phyloP scores from a whole-genome alignment of 2,888 invertebrate species.

The Sinotaia quadrata region DNA sequence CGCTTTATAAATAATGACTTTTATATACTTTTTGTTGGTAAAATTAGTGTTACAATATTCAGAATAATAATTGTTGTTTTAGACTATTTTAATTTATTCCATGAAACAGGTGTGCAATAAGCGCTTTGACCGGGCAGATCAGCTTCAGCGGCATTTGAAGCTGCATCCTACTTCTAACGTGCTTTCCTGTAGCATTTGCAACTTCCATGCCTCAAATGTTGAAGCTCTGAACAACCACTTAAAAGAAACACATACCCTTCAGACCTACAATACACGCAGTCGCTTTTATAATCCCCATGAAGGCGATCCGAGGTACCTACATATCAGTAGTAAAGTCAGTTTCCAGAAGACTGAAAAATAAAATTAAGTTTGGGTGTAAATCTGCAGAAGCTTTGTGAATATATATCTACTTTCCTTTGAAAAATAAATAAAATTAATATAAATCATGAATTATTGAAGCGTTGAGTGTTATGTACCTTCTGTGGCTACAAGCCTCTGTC shows the following conservation, averaged over 20 bases:
- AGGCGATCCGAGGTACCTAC: slow-evolving; percentile 11
- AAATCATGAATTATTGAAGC: too few species aligned
- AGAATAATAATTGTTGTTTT: too few species aligned
- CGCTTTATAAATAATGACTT: too few species aligned
- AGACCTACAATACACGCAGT: slow-evolving; percentile 46
- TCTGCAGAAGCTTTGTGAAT: too few species aligned
- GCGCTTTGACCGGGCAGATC: slow-evolving; percentile 60
- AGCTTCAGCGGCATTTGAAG: slow-evolving; percentile 62
- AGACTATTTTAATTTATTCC: too few species aligned
- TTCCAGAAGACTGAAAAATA: neutral
- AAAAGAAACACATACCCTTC: slow-evolving; percentile 53
- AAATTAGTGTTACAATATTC: too few species aligned
- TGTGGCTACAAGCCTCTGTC: too few species aligned
- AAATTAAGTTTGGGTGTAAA: too few species aligned
- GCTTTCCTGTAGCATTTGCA: slow-evolving; percentile 56
- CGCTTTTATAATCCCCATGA: slow-evolving; percentile 19
- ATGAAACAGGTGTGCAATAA: slow-evolving; percentile 52
- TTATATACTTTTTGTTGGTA: too few species aligned
- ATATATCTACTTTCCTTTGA: too few species aligned
- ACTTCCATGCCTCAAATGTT: slow-evolving; percentile 52
- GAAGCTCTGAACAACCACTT: slow-evolving; percentile 57
- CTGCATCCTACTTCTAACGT: slow-evolving; percentile 56
- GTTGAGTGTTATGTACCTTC: too few species aligned
- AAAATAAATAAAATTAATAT: too few species aligned
- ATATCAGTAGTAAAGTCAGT: neutral